Percentiles rank a stretch among this genome's conserved stretches.
These are phyloP conservation scores for Clistopyga incitator DNA, from an alignment of 2,888 invertebrate genomes.

Conservation along the genomic window DNA sequence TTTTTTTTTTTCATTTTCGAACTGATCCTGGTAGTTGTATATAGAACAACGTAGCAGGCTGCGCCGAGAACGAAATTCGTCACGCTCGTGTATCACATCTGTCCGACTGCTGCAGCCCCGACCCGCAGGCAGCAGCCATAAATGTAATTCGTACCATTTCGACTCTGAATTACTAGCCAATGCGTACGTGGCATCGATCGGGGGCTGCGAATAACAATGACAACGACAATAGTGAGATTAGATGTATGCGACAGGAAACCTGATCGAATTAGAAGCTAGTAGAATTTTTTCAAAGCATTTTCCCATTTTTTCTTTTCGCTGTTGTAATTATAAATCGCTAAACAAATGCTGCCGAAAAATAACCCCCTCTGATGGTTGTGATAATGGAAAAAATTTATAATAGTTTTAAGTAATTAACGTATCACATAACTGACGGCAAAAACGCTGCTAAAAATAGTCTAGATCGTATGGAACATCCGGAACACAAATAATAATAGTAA, in stretches of 20 bases:
- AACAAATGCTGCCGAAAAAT: no score
- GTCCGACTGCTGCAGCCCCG: conserved; percentile 52
- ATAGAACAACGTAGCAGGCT: conserved; percentile 26
- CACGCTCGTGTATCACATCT: conserved; percentile 68
- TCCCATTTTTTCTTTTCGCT: no score
- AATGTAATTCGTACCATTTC: conserved; percentile 53
- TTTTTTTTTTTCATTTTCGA: conserved; percentile 41
- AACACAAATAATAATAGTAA: conserved; percentile 39
- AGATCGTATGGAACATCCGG: no score
- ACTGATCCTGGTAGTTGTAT: conserved; percentile 36
- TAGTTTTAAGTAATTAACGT: no score
- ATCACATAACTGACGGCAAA: conserved; percentile 27
- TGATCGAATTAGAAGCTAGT: no score
- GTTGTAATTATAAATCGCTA: no score
- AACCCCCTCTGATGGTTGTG: conserved; percentile 19
- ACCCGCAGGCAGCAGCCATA: conserved; percentile 47
- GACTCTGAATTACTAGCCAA: conserved; percentile 37
- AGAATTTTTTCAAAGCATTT: no score
- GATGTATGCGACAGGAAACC: neutral
- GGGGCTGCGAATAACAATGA: neutral
- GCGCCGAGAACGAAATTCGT: conserved; percentile 63
- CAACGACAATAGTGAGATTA: conserved; percentile 14
- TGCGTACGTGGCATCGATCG: neutral
- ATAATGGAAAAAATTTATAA: neutral
- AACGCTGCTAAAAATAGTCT: conserved; percentile 34